Percentiles rank a stretch among this genome's conserved stretches.
These are phyloP conservation scores for Prosapia bicincta DNA, from an alignment of 2,888 invertebrate genomes.

Conservation along the genomic window DNA sequence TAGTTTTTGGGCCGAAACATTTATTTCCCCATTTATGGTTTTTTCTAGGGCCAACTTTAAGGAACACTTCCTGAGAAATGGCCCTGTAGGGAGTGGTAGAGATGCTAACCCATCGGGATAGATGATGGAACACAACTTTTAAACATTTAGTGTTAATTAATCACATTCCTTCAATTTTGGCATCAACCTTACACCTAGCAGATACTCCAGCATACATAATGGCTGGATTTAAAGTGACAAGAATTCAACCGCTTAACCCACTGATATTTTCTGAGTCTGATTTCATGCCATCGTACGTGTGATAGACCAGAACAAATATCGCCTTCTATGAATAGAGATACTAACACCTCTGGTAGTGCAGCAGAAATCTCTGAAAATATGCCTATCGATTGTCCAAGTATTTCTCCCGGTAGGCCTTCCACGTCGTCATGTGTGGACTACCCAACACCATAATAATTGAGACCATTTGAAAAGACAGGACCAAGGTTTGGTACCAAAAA, in stretches of 20 bases:
- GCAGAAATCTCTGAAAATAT: not conserved
- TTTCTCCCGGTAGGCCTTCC: not conserved
- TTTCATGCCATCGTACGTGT: slow-evolving; percentile 14
- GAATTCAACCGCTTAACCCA: not conserved
- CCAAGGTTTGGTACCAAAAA: slow-evolving; percentile 3
- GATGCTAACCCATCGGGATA: slow-evolving; percentile 39
- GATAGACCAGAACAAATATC: slow-evolving; percentile 6
- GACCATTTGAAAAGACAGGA: slow-evolving; percentile 16
- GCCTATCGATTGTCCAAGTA: too few species aligned
- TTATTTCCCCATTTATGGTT: slow-evolving; percentile 39
- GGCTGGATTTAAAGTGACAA: slow-evolving; percentile 7
- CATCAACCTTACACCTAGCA: not conserved
- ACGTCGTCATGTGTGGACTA: not conserved
- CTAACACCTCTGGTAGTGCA: not conserved
- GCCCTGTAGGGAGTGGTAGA: slow-evolving; percentile 39
- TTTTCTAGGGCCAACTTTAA: slow-evolving; percentile 38
- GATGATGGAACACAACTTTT: slow-evolving; percentile 35
- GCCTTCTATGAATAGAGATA: not conserved
- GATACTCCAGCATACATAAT: not conserved
- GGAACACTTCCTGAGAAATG: slow-evolving; percentile 40
- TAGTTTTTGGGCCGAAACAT: slow-evolving; percentile 35
- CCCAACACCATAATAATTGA: slow-evolving; percentile 6
- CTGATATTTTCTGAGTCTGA: not conserved
- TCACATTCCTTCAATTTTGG: slow-evolving; percentile 12
- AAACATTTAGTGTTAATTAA: slow-evolving; percentile 22